Percentiles rank a stretch among this genome's conserved stretches.
Evolutionary conservation across 2,888 invertebrate genomes (phyloP).

Genomic region (Rutpela maculata): DNA sequence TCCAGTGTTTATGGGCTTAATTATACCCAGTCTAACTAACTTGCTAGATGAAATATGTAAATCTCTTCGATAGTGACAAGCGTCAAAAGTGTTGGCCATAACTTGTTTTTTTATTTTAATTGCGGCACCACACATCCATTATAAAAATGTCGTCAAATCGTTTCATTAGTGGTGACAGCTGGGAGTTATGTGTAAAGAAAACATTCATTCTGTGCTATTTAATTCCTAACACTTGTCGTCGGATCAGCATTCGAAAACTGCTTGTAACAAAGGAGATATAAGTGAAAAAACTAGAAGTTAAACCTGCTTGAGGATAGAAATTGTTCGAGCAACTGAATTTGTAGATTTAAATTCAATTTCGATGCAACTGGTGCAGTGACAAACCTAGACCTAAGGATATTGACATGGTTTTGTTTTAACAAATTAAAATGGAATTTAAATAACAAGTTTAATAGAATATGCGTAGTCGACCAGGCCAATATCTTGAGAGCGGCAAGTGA

Average conservation of each 20-base stretch:
- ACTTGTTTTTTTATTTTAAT: slow-evolving; percentile 28
- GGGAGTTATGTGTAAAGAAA: slow-evolving; percentile 17
- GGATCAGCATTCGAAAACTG: neutral
- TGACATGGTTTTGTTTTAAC: too few relatives aligned
- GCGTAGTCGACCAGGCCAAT: too few relatives aligned
- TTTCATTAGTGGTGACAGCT: slow-evolving; percentile 18
- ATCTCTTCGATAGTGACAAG: slow-evolving; percentile 23
- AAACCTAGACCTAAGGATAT: too few relatives aligned
- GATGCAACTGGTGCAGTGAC: too few relatives aligned
- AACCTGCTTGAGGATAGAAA: too few relatives aligned
- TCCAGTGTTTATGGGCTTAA: slow-evolving; percentile 48
- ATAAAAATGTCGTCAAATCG: slow-evolving; percentile 22
- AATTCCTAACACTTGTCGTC: neutral
- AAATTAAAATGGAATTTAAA: too few relatives aligned
- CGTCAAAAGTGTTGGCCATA: slow-evolving; percentile 30
- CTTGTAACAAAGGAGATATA: neutral
- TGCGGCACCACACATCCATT: slow-evolving; percentile 14
- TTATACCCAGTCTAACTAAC: slow-evolving; percentile 46
- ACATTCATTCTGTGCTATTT: neutral
- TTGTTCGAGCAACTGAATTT: too few relatives aligned
- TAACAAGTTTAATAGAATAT: too few relatives aligned
- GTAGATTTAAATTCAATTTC: too few relatives aligned
- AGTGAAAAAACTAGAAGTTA: neutral
- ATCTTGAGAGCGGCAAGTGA: too few relatives aligned
- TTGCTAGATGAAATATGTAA: slow-evolving; percentile 31